Evolutionary conservation across 2,113 vertebrate genomes (phyloP), one percentile per base, ranked within the genome.

Genomic region (Salminus brasiliensis): DNA sequence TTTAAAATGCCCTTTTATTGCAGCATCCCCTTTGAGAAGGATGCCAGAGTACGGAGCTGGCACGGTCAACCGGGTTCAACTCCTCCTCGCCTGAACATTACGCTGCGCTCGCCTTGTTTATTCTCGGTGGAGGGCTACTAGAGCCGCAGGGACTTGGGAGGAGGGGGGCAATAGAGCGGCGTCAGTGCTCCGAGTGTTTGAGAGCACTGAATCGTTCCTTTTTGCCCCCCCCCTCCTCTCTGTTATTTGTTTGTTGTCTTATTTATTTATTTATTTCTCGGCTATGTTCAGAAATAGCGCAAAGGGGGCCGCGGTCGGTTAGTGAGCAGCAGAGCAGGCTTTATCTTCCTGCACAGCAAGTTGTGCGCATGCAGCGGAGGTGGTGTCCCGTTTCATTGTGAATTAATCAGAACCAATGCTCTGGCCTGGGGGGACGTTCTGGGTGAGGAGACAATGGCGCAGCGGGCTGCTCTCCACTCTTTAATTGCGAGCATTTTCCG

Each of bases 331-430:
- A 5, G 60, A 59, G 68, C 55, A 25, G 16, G 74, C 66, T 80
- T 80, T 79, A 86, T 88, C 84, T 70, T 78, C 67, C 62, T 49
- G 67, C 55, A 72, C 83, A 82, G 83, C 49, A 25, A 76, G 66
- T 62, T 25, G 59, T 36, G 45, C 68, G 27, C 76, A 72, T 30
- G 74, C 75, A 68, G 73, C 30, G 30, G 43, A 84, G 74, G 60
- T 41, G 72, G 76, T 74, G 74, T 80, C 74, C 76, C 79, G 87
- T 83, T 81, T 78, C 18, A 32, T 32, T 62, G 74, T 76, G 74
- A 88, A 77, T 85, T 85, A 85, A 86, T 87, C 81, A 79, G 71
- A 81, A 80, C 57, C 67, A 85, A 84, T 80, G 84, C 71, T 72
- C 76, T 71, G 69, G 65, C 79, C 43, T 68, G 6, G 72, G 72